Base-by-base conservation (phyloP, 2,113 vertebrate genomes). In the Camarhynchus parvulus region DNA sequence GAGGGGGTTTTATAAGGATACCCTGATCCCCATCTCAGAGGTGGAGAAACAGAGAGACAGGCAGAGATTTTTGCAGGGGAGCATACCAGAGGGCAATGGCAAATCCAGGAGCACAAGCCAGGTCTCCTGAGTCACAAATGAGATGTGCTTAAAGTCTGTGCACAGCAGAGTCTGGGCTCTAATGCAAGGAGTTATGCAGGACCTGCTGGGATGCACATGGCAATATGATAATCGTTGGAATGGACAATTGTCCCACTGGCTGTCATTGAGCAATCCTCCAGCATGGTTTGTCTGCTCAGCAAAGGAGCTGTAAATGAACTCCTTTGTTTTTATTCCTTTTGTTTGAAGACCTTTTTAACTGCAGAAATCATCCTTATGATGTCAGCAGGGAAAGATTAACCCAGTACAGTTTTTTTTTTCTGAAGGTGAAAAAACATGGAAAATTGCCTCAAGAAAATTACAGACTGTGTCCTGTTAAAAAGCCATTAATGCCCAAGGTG, bases 371-470 rank as follows among this genome's bases (percentile, higher is more conserved):
- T 77, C 83, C 56, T 86, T 77, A 90, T 81, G 88, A 31, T 88
- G 86, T 66, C 95, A 95, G 64, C 17, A 1, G 89, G 92, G 90
- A 77, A 86, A 88, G 90, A 94, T 89, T 94, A 88, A 95, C 76
- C 55, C 79, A 31, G 72, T 44, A 4, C 2, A 2, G 2, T 2
- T 8, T 69, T 90, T 8, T 68, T 90, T 37, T 70, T 41, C 72
- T 62, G 79, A 94, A 88, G 89, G 91, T 85, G 91, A 94, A 93
- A 94, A 91, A 91, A 24, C 56, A n/a, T 13, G 16, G 87, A 70
- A 96, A 95, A 95, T 92, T 92, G 89, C 90, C 83, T 92, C 41
- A 72, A 93, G 89, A 85, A 92, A 96, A 94, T 95, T 47, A 79
- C 61, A 86, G 74, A 55, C 56, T 78, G 15, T 85, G 52, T 49